phyloP scores from a whole-genome alignment of 2,797 vertebrate species.

The Orientallactaga sibirica region DNA sequence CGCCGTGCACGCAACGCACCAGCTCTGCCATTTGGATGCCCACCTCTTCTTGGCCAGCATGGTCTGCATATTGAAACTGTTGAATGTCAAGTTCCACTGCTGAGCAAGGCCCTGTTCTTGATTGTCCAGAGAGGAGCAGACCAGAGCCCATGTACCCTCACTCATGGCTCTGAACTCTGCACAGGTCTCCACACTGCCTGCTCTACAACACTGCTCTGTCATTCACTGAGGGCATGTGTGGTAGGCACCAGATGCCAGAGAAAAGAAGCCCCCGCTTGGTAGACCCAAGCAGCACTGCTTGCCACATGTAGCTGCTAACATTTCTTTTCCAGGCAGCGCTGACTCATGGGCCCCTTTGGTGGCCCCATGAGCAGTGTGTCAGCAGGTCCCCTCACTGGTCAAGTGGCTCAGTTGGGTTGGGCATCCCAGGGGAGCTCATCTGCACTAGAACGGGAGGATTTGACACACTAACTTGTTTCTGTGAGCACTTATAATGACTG shows the following conservation, averaged over 20 bases:
- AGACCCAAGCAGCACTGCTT: accelerated
- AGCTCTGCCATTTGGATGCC: accelerated
- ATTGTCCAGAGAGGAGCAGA: background rate
- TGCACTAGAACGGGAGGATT: no score
- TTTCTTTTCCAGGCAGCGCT: background rate
- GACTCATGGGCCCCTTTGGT: background rate
- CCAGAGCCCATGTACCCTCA: background rate
- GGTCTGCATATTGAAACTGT: background rate
- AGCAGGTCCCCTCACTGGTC: background rate
- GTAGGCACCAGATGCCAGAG: background rate
- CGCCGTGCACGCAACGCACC: accelerated
- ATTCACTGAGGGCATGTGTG: background rate
- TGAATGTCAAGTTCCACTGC: background rate
- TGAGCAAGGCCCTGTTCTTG: background rate
- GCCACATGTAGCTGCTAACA: accelerated
- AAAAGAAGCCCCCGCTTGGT: background rate
- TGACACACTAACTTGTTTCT: background rate
- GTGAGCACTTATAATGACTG: accelerated
- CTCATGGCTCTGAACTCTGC: background rate
- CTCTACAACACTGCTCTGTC: no score
- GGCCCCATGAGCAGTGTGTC: background rate
- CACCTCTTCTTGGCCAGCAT: background rate
- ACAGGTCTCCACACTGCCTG: accelerated
- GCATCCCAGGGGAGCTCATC: background rate
- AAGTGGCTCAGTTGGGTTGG: background rate